Evolutionary conservation across 2,888 invertebrate species (phyloP).

Genomic region (Cheilosia vernalis): DNA sequence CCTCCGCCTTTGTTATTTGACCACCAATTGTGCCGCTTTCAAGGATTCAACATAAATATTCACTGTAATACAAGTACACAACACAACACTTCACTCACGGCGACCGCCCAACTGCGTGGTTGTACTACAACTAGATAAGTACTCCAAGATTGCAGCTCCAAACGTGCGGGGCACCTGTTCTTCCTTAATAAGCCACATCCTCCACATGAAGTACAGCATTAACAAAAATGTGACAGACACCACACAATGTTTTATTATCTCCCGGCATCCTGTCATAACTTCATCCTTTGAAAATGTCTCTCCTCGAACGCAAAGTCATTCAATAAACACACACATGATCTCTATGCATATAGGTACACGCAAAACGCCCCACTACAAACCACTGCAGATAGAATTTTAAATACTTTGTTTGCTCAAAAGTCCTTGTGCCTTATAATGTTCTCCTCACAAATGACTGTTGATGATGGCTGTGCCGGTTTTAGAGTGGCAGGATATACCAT

Average conservation of each 20-base stretch:
- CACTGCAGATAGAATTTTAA: slow-evolving; percentile 61
- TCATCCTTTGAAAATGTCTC: slow-evolving; percentile 40
- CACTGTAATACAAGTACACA: slow-evolving; percentile 13
- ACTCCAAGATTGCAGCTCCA: slow-evolving; percentile 38
- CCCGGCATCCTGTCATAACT: slow-evolving; percentile 48
- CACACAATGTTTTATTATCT: slow-evolving; percentile 56
- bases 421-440: slow-evolving; percentile 41
- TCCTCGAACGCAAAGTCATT: neutral
- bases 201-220: slow-evolving; percentile 21
- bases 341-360: slow-evolving; percentile 3
- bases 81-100: slow-evolving; percentile 21
- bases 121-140: slow-evolving; percentile 27
- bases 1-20: slow-evolving; percentile 54
- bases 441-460: neutral
- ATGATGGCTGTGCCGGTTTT: slow-evolving; percentile 1
- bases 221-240: slow-evolving; percentile 14
- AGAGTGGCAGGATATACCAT: slow-evolving; percentile 28
- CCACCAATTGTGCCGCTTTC: slow-evolving; percentile 60
- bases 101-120: slow-evolving; percentile 58
- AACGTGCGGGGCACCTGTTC: slow-evolving; percentile 11
- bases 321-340: slow-evolving; percentile 13
- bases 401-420: slow-evolving; percentile 63
- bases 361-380: slow-evolving; percentile 1
- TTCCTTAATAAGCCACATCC: slow-evolving; percentile 36
- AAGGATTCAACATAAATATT: neutral